These are phyloP conservation scores for Neopipo cinnamomea DNA, from an alignment of 2,113 vertebrate genomes.

Conservation along the genomic window DNA sequence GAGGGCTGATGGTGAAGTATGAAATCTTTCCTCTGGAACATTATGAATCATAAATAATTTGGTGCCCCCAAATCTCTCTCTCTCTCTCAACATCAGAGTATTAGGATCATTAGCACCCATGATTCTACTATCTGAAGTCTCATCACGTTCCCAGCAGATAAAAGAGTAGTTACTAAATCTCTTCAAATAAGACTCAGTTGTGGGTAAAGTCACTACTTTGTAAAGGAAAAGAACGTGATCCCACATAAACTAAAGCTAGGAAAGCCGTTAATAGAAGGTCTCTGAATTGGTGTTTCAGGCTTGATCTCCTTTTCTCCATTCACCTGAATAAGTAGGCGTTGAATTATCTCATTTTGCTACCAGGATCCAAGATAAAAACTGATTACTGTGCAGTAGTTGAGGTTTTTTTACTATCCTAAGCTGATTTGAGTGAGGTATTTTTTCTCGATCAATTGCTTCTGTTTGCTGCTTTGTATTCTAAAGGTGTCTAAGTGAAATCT, in stretches of 20 bases:
- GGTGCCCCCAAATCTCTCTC: not conserved
- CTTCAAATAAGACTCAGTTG: not conserved
- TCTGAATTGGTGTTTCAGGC: not conserved
- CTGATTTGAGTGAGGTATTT: not conserved
- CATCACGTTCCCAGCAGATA: not conserved
- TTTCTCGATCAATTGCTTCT: not conserved
- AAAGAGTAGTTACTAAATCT: not conserved
- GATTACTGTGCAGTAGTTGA: not conserved
- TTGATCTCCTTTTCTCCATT: not conserved
- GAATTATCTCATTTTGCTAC: not conserved
- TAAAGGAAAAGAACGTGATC: not conserved
- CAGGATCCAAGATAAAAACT: not conserved
- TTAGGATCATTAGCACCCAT: not conserved
- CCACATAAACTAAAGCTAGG: not conserved
- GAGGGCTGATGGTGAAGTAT: not conserved
- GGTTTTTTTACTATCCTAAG: not conserved
- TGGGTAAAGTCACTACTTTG: not conserved
- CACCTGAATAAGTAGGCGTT: not conserved
- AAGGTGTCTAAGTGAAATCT: not conserved
- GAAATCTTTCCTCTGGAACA: not conserved
- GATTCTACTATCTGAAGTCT: not conserved
- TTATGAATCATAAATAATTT: conserved; percentile 15
- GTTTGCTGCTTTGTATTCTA: not conserved
- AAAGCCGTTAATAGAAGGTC: not conserved
- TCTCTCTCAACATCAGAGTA: not conserved